Conservation (phyloP, 2,888 invertebrate genomes). For the Hypsopygia costalis region DNA sequence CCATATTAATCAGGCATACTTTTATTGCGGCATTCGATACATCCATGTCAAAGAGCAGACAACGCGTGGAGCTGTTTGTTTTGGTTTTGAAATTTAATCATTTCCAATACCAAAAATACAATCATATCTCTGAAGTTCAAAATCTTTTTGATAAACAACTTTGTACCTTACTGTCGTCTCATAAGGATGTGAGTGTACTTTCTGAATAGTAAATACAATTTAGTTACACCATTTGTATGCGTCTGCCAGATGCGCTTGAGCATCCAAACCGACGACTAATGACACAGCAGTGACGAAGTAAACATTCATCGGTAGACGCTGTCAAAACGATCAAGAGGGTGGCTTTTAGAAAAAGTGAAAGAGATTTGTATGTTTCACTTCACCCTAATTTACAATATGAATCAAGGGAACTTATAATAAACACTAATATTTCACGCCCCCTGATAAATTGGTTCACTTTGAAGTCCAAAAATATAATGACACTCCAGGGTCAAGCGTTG, state of each 20-base stretch:
- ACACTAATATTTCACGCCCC: conserved; percentile 4
- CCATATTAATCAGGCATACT: conserved; percentile 19
- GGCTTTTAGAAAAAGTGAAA: conserved; percentile 39
- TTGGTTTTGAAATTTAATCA: conserved; percentile 50
- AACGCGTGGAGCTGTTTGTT: conserved; percentile 34
- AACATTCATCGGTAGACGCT: conserved; percentile 59
- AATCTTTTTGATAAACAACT: conserved; percentile 2
- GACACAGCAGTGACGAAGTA: conserved; percentile 70
- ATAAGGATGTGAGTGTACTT: conserved; percentile 6
- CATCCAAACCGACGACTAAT: conserved; percentile 67
- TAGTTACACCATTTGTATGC: conserved; percentile 35
- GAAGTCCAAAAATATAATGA: conserved; percentile 3
- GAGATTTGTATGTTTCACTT: conserved; percentile 34
- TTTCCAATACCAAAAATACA: conserved; percentile 34
- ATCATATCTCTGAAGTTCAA: neutral
- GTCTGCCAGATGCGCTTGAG: conserved; percentile 62
- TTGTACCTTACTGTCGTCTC: conserved; percentile 8
- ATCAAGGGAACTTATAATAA: conserved; percentile 7
- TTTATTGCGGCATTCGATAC: conserved; percentile 23
- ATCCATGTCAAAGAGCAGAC: conserved; percentile 25
- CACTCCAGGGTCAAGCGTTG: neutral
- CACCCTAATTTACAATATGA: conserved; percentile 9
- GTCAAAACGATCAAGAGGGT: conserved; percentile 62
- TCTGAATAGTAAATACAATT: conserved; percentile 4
- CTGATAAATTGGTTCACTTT: conserved; percentile 9